Base-by-base conservation (phyloP, 2,113 vertebrate species). In the Perca fluviatilis region DNA sequence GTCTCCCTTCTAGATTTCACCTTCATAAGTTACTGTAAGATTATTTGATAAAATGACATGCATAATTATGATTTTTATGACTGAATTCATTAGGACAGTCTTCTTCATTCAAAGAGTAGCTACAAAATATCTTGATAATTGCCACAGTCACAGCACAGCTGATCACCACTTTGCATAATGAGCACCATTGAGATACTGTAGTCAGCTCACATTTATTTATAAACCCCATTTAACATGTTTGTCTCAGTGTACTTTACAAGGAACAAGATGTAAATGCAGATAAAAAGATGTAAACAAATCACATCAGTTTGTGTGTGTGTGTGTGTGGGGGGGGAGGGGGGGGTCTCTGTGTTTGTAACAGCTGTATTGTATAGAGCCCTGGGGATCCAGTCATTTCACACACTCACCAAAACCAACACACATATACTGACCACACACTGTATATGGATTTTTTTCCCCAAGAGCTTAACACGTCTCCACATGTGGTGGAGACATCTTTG, bases 161-260 rank as follows among this genome's bases (percentile, higher is more conserved):
- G 77, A 87, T 84, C 77, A 67, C 2, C 47, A 23, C 68, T 79
- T 79, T 79, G 78, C 64, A 75, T 83, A 79, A 72, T 79, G 60
- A 82, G 30, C 70, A 74, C n/a, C 33, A 58, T 50, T 60, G 67
- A 53, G 0, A n/a, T 64, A 40, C 81, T 40, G 40, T 40, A n/a
- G 77, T 60, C 40, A 27, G 46, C 63, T 51, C 51, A 53, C 27
- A 75, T 78, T 70, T 49, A 74, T 74, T 66, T 50, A 68, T 40
- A 77, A 64, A 78, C 62, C 33, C 47, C 30, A 56, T 82, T 73
- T 67, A 27, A 77, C 50, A 51, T 4, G 46, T 71, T 69, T 74
- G 56, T 57, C 49, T 71, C 64, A 75, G 30, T 64, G 56, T 19
- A 53, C 57, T 78, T 74, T 51, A 63, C 43, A 51, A 16, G 16